Base-by-base conservation (phyloP, 2,888 invertebrate species). In the Troides oblongomaculatus region DNA sequence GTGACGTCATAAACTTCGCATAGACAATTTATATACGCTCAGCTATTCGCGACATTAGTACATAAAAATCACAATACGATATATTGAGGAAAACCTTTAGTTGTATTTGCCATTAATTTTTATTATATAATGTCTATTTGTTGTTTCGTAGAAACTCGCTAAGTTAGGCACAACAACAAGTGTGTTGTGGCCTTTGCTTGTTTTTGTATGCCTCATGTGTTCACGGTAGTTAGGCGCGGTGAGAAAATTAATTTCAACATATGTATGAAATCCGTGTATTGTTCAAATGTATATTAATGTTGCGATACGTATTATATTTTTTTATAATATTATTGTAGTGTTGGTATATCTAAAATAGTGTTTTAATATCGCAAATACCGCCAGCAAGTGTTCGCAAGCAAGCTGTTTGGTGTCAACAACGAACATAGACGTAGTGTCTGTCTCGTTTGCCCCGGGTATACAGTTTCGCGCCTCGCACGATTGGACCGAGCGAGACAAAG, bases 1-100 rank as follows among this genome's bases (percentile, higher is more conserved):
- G 25, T 58, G 58, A 58, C 25, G 58, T 25, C 58, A 58, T n/a
- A 58, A 21, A 64, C 56, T 64, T 61, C 61, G 69, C 69, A 59
- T 25, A 23, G 23, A 59, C 18, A 50, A 30, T 64, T 64, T 10
- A 39, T 39, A 39, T 53, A 43, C 64, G 64, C 69, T 25, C 64
- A 69, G 64, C 64, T 30, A 61, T 56, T 64, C 46, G 46, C 46
- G 14, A 3, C 30, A 14, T 46, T 46, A 14, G 46, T 12, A 46
- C 14, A 46, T 46, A 46, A 14, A 46, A 46, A 39, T 10, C 39
- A 39, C 39, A 14, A 46, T 14, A 12, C 14, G 46, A 12, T 14
- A 46, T 46, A 14, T 46, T 12, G 14, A 46, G 56, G 56, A 56
- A 8, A 56, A 56, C n/a, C 21, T 21, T 56, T 21, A n/a, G 21